A percentile compares a stretch with the other conserved stretches of the same genome.
phyloP scores from a whole-genome alignment of 2,113 vertebrate species.

The Siniperca chuatsi region DNA sequence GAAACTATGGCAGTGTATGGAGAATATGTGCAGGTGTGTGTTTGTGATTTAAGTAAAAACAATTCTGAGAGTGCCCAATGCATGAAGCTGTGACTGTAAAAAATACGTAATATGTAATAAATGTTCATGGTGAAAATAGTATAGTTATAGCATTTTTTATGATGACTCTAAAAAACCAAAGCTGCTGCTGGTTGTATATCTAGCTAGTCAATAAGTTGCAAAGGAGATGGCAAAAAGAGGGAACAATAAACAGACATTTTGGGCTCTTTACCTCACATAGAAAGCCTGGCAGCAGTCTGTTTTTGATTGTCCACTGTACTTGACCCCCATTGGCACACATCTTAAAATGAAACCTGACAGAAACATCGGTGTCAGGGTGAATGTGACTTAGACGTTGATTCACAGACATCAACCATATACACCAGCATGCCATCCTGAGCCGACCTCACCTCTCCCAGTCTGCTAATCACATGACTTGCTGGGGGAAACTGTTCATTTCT shows the following conservation, averaged over 20 bases:
- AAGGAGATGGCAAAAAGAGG: slow-evolving; percentile 34
- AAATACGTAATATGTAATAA: neutral
- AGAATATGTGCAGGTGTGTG: neutral
- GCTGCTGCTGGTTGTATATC: slow-evolving; percentile 37
- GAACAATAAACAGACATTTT: slow-evolving; percentile 18
- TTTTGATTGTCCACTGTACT: slow-evolving; percentile 24
- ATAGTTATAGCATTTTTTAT: slow-evolving; percentile 36
- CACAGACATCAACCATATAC: slow-evolving; percentile 14
- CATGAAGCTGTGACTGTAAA: slow-evolving; percentile 6
- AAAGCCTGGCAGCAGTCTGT: neutral
- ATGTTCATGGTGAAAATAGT: slow-evolving; percentile 16
- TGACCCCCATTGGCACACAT: slow-evolving; percentile 54
- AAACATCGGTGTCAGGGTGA: slow-evolving; percentile 22
- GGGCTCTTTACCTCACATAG: neutral
- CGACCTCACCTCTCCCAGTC: slow-evolving; percentile 37
- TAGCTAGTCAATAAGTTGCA: slow-evolving; percentile 1
- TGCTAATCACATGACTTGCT: slow-evolving; percentile 63
- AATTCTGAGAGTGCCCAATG: neutral
- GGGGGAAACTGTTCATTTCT: slow-evolving; percentile 68
- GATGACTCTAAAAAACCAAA: slow-evolving; percentile 41
- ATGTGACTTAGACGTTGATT: slow-evolving; percentile 17
- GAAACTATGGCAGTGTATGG: neutral
- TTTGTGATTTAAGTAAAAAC: neutral
- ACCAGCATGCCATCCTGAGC: slow-evolving; percentile 34
- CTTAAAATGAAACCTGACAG: slow-evolving; percentile 49